Evolutionary conservation across 2,113 vertebrate genomes (phyloP).

Genomic region (Gymnocephalus cernua): DNA sequence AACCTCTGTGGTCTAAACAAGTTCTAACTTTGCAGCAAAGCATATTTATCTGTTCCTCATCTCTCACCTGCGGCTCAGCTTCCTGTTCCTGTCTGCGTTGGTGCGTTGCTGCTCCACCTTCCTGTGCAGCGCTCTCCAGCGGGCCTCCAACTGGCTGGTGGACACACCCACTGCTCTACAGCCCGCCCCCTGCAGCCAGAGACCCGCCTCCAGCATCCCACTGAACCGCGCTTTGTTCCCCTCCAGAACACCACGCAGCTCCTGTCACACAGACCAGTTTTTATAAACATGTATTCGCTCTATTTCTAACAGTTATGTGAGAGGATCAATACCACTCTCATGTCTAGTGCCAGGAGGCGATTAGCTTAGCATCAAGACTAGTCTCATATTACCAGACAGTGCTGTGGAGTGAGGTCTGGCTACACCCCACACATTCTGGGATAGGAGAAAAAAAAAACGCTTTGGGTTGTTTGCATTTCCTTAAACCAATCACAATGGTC

Average conservation of each 20-base stretch:
- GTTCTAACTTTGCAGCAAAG: neutral
- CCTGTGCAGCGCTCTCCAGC: slow-evolving; percentile 83
- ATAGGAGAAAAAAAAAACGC: too few relatives aligned
- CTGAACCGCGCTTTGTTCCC: slow-evolving; percentile 80
- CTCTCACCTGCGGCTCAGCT: slow-evolving; percentile 86
- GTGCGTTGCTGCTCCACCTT: slow-evolving; percentile 80
- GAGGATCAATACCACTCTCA: neutral
- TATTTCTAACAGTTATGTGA: too few relatives aligned
- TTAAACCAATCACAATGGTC: too few relatives aligned
- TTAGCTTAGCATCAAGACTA: neutral
- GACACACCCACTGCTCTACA: slow-evolving; percentile 81
- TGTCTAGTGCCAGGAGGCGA: neutral
- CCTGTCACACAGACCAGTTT: slow-evolving; percentile 75
- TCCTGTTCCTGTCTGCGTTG: slow-evolving; percentile 75
- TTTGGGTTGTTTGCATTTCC: too few relatives aligned
- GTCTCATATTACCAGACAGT: too few relatives aligned
- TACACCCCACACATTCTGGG: too few relatives aligned
- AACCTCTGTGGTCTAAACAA: neutral
- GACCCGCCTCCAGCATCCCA: slow-evolving; percentile 85
- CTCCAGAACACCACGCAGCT: slow-evolving; percentile 80
- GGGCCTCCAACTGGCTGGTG: slow-evolving; percentile 80
- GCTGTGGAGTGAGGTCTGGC: too few relatives aligned
- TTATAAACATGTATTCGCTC: too few relatives aligned
- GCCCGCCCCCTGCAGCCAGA: slow-evolving; percentile 77
- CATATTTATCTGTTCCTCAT: neutral